Percentiles rank a stretch among this genome's conserved stretches.
phyloP scores from a whole-genome alignment of 2,888 invertebrate genomes.

The Papilio gigon region DNA sequence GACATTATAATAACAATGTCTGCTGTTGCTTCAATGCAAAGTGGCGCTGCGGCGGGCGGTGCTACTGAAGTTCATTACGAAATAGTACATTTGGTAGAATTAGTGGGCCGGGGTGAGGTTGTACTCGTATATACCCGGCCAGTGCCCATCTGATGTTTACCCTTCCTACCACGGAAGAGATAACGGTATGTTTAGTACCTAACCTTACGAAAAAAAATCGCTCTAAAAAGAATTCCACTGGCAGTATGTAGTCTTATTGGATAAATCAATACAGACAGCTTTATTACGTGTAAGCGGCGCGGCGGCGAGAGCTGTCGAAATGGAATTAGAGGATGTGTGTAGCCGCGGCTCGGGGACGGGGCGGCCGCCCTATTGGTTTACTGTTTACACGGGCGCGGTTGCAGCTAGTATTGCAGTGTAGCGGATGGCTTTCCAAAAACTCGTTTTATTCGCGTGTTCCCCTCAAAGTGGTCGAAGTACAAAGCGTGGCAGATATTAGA shows the following conservation, averaged over 20 bases:
- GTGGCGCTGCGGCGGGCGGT: constrained; percentile 17
- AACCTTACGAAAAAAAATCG: too few relatives aligned
- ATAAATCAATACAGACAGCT: neutral
- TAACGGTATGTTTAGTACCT: too few relatives aligned
- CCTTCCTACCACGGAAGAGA: too few relatives aligned
- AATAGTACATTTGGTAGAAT: constrained; percentile 33
- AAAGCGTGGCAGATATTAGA: constrained; percentile 40
- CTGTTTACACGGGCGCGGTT: constrained; percentile 57
- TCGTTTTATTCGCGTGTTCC: constrained; percentile 38
- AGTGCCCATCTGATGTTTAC: too few relatives aligned
- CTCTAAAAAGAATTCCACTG: too few relatives aligned
- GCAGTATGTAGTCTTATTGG: neutral
- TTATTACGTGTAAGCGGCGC: neutral
- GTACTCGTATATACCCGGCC: neutral
- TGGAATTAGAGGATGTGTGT: constrained; percentile 37
- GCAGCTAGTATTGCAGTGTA: constrained; percentile 48
- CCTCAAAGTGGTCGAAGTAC: constrained; percentile 38
- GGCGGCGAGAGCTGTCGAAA: constrained; percentile 29
- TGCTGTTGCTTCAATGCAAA: too few relatives aligned
- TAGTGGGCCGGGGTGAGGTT: constrained; percentile 10
- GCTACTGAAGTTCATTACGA: constrained; percentile 35
- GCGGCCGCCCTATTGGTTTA: constrained; percentile 57
- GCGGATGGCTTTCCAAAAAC: constrained; percentile 57
- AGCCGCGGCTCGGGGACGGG: constrained; percentile 28
- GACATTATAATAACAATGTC: too few relatives aligned